phyloP scores from a whole-genome alignment of 1,140 invertebrate genomes.

The Philotrypesis tridentata region DNA sequence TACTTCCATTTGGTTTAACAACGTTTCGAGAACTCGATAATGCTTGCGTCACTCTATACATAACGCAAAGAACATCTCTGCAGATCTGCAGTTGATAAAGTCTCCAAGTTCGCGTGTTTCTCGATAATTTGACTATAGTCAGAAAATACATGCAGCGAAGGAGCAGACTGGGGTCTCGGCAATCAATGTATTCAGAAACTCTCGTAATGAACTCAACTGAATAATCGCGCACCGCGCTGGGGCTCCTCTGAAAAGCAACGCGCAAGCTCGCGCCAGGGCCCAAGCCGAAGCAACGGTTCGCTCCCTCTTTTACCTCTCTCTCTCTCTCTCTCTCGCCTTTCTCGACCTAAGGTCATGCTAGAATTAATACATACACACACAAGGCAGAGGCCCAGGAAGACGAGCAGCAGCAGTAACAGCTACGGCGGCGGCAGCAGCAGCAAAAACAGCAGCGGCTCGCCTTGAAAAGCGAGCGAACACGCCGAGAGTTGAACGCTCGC shows the following conservation, averaged over 20 bases:
- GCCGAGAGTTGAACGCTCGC: constrained; percentile 38
- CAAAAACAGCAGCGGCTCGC: constrained; percentile 13
- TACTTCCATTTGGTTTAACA: background rate
- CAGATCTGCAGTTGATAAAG: no score
- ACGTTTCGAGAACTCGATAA: no score
- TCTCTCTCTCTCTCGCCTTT: background rate
- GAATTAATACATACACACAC: constrained; percentile 29
- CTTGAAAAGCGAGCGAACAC: constrained; percentile 36
- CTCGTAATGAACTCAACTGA: background rate
- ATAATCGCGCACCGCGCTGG: background rate
- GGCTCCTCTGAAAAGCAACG: background rate
- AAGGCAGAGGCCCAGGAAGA: background rate
- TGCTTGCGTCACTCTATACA: no score
- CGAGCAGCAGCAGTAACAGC: constrained; percentile 25
- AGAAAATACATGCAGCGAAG: no score
- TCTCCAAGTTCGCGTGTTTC: no score
- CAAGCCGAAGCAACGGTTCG: background rate
- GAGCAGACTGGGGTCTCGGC: no score
- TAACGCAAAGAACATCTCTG: no score
- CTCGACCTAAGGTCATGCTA: constrained; percentile 28
- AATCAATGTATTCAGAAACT: no score
- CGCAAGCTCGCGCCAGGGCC: background rate
- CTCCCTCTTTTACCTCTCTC: background rate
- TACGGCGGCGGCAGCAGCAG: no score
- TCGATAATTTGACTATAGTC: background rate